Conservation (phyloP, 1,140 invertebrate species). For the Trichonephila clavata region DNA sequence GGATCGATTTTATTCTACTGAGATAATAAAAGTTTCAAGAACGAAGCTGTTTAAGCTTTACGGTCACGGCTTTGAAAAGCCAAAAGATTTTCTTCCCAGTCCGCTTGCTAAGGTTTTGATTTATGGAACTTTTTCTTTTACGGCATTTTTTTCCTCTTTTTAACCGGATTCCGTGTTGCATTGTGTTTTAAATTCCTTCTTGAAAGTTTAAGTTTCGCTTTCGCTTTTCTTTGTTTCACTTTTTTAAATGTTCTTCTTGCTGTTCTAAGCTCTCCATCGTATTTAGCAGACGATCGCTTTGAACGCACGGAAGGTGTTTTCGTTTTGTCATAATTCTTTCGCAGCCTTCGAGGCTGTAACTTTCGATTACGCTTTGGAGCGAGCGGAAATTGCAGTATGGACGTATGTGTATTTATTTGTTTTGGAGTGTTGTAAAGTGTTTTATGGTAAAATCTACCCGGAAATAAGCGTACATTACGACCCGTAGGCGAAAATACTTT, state of each 20-base stretch:
- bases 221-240: not conserved
- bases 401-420: not conserved
- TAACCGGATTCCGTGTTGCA: not conserved
- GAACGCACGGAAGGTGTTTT: slow-evolving; percentile 22
- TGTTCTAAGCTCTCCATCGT: not conserved
- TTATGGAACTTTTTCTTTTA: not conserved
- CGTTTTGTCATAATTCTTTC: slow-evolving; percentile 6
- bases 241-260: not conserved
- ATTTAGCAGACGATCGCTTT: slow-evolving; percentile 25
- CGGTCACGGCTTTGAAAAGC: slow-evolving; percentile 14
- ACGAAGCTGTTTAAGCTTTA: slow-evolving; percentile 41
- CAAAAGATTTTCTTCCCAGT: not conserved
- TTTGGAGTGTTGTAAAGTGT: slow-evolving; percentile 3
- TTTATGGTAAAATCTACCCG: not conserved
- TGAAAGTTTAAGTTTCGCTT: not conserved
- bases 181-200: not conserved
- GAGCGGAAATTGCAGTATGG: not conserved
- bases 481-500: not conserved
- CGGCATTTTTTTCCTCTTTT: not conserved
- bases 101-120: slow-evolving; percentile 2
- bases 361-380: slow-evolving; percentile 9
- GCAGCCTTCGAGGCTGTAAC: not conserved
- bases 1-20: slow-evolving; percentile 6
- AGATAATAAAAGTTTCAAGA: slow-evolving; percentile 13
- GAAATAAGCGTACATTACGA: not conserved